Evolutionary conservation across 2,797 vertebrate species (phyloP).

Genomic region (Hybognathus amarus): DNA sequence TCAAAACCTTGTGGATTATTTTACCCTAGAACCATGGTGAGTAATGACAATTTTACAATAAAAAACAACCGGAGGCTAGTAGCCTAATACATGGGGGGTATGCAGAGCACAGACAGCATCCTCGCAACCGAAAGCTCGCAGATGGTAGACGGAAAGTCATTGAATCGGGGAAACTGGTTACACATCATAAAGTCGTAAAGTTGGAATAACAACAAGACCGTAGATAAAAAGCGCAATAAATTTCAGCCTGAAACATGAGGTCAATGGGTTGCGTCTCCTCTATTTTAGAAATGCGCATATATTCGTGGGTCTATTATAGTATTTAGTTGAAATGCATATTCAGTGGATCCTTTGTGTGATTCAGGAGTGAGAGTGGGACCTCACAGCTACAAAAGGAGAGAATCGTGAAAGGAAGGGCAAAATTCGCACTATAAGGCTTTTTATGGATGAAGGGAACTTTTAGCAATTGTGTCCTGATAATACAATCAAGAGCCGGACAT

Average conservation of each 20-base stretch:
- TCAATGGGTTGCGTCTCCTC: constrained; percentile 56
- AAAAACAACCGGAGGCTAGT: constrained; percentile 36
- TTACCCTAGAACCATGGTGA: constrained; percentile 45
- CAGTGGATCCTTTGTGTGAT: constrained; percentile 65
- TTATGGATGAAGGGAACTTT: constrained; percentile 51
- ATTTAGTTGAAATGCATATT: constrained; percentile 70
- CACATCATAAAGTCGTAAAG: constrained; percentile 45
- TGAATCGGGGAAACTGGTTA: constrained; percentile 4
- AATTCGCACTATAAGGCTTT: constrained; percentile 46
- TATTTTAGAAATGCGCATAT: constrained; percentile 64
- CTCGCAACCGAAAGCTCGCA: constrained; percentile 32
- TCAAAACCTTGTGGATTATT: constrained; percentile 75
- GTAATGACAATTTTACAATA: constrained; percentile 40
- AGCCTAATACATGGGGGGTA: background rate
- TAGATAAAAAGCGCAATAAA: constrained; percentile 63
- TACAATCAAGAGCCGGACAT: background rate
- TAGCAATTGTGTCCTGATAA: constrained; percentile 16
- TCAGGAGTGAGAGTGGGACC: constrained; percentile 63
- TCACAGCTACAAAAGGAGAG: constrained; percentile 53
- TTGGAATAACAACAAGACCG: constrained; percentile 57
- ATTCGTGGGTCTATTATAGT: constrained; percentile 64
- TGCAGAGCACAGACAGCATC: constrained; percentile 35
- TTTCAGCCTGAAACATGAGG: constrained; percentile 48
- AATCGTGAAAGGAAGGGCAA: constrained; percentile 46
- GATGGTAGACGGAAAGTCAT: constrained; percentile 42